Base-by-base conservation (phyloP, 2,888 invertebrate species). In the Lysandra bellargus region DNA sequence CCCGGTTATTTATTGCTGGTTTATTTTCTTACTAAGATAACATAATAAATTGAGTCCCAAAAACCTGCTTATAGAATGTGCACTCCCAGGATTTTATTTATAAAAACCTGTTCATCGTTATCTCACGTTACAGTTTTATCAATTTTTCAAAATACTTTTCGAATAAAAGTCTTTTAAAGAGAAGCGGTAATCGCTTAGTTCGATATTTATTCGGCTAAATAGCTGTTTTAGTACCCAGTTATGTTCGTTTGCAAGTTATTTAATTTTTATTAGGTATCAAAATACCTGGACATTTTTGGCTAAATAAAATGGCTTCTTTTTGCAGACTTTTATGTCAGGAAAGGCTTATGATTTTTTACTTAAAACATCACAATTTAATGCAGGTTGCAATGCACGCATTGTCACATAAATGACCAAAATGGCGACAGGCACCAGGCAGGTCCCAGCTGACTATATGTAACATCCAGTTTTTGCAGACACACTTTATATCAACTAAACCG, bases 21-120 rank as follows among this genome's bases (percentile, higher is more conserved):
- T 33, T 33, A 69, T 33, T 69, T 30, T 69, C 33, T 69, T 33
- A 69, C 5, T 69, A 5, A 69, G 33, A 37, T 69, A 33, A 69
- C 14, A 69, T 14, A 69, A 69, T 69, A 69, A 69, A 69, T 69
- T 37, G 69, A 69, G 17, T 37, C 33, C 23, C 69, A 37, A 69
- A 61, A 69, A 69, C 69, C 33, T 33, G 69, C 33, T 37, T 69
- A 33, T 12, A n/a, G 57, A 77, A 77, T 77, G 17, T 77, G 60
- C 37, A 77, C 40, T 60, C 33, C 33, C 37, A 77, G 57, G 9
- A 77, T 30, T 49, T 53, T 49, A 23, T 44, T 23, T 49, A 44
- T 30, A 49, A 75, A 44, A 74, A n/a, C 30, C 33, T 33, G 30
- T 5, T 53, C 57, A 6, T 33, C 30, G 76, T 37, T 30, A 57